Evolutionary conservation across 2,797 vertebrate genomes (phyloP).

Genomic region (Rousettus madagascariensis): DNA sequence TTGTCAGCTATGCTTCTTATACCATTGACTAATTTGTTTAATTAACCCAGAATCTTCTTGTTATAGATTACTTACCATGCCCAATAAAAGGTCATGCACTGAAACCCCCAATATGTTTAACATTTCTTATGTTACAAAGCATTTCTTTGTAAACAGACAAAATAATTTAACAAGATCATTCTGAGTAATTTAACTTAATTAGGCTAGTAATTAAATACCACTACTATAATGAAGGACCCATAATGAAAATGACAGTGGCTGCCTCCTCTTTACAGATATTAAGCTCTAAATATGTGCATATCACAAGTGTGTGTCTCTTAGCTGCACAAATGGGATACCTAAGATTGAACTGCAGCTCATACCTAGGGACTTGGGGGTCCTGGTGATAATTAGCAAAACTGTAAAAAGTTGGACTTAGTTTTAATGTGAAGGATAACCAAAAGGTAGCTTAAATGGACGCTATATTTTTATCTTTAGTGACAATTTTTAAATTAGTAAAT

Average conservation of each 20-base stretch:
- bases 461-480: constrained; percentile 13
- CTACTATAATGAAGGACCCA: not conserved
- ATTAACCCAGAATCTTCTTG: constrained; percentile 55
- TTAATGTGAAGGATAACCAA: constrained; percentile 4
- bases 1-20: constrained; percentile 9
- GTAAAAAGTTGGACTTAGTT: constrained; percentile 1
- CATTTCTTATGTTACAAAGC: not conserved
- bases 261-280: not conserved
- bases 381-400: not conserved
- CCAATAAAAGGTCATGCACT: constrained; percentile 27
- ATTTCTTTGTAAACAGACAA: constrained; percentile 43
- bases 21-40: constrained; percentile 53
- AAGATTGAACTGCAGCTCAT: not conserved
- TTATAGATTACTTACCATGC: constrained; percentile 49
- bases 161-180: constrained; percentile 19
- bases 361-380: not conserved
- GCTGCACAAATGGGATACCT: not conserved
- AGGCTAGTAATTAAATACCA: constrained; percentile 35
- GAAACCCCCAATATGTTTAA: constrained; percentile 21
- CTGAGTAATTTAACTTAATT: constrained; percentile 8
- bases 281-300: not conserved
- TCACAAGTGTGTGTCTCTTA: not conserved
- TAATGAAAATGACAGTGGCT: not conserved
- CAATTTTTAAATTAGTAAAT: not conserved
- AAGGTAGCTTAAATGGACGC: not conserved